Evolutionary conservation across 2,113 vertebrate species (phyloP).

Genomic region (Myrmophylax atrothorax): DNA sequence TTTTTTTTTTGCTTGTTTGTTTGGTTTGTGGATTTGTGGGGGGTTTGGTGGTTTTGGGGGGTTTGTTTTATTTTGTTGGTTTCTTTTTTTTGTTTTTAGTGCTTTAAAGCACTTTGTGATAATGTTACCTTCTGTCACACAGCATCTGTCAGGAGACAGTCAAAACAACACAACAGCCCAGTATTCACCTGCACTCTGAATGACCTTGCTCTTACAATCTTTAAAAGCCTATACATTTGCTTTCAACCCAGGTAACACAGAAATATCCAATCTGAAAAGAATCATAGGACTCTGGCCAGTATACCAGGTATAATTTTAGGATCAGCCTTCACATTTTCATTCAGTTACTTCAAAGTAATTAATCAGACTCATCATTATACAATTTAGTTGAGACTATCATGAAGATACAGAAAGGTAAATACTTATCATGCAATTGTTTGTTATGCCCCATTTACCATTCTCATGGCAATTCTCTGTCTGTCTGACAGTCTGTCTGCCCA

Average conservation of each 20-base stretch:
- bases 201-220: background rate
- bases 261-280: background rate
- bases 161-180: background rate
- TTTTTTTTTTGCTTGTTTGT: too few relatives aligned
- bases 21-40: too few relatives aligned
- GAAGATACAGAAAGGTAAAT: background rate
- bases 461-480: background rate
- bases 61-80: background rate
- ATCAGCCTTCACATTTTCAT: background rate
- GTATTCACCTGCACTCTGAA: background rate
- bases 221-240: background rate
- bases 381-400: background rate
- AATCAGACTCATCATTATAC: background rate
- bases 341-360: background rate
- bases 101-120: background rate
- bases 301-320: background rate
- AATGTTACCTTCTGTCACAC: background rate
- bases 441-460: background rate
- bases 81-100: too few relatives aligned
- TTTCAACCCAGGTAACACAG: background rate
- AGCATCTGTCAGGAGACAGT: background rate
- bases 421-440: too few relatives aligned
- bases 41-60: too few relatives aligned
- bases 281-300: background rate
- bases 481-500: slow-evolving; percentile 61